Base-by-base conservation (phyloP, 1,140 invertebrate species). In the Diachasmimorpha longicaudata region DNA sequence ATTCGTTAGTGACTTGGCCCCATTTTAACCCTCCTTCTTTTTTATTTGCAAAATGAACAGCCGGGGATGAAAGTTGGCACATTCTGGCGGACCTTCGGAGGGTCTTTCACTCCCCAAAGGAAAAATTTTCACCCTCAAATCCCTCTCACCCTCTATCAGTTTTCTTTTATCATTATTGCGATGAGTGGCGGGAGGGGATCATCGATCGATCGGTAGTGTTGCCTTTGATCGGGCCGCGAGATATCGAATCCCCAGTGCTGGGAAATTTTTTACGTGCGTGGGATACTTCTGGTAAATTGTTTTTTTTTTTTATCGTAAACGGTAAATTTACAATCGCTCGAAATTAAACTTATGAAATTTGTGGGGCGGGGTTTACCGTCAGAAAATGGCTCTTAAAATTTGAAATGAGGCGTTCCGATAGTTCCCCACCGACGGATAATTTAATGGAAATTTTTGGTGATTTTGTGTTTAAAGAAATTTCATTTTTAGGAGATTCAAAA, bases 121-220 rank as follows among this genome's bases (percentile, higher is more conserved):
- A 68, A n/a, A 63, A 63, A 63, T 63, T 63, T 63, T 25, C 58
- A 63, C 58, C 21, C 58, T 63, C 19, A 25, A 63, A 6, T 19
- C 16, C 16, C 48, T 63, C 58, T 23, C 58, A 19, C 58, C 58
- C 21, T 52, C 58, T 4, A 6, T 6, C 58, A 63, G 21, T 63
- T 63, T 63, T 48, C 39, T 25, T 46, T 52, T 19, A 52, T 72
- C 70, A 55, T 73, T 73, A 73, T 73, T 39, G n/a, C 31, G 55
- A 31, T 66, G 71, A 73, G 52, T 66, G 31, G 71, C 14, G 9
- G 58, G 55, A 37, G 71, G 23, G 42, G 31, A 63, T 66, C 52
- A 73, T 66, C 39, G 19, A 70, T 70, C 0, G 42, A 39, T 46
- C 68, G 48, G 48, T 52, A 42, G 8, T 52, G 4, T 46, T 23